These are phyloP conservation scores for Erpobdella octoculata DNA, from an alignment of 2,888 invertebrate species.

Conservation along the genomic window DNA sequence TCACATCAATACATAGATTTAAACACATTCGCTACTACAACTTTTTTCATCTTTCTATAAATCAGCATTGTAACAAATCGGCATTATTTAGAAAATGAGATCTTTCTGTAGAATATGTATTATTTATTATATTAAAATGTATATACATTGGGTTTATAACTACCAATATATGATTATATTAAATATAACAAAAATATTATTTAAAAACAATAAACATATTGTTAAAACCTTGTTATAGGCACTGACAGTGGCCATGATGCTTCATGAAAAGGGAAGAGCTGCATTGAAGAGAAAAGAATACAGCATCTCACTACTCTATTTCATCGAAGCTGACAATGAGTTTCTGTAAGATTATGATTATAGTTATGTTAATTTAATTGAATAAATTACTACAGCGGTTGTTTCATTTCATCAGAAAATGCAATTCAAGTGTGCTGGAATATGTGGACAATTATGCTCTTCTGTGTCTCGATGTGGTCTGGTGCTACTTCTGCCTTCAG, in stretches of 20 bases:
- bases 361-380: neutral
- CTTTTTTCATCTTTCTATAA: too few species aligned
- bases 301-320: slow-evolving; percentile 64
- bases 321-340: slow-evolving; percentile 69
- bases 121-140: neutral
- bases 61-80: too few species aligned
- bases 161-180: neutral
- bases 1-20: too few species aligned
- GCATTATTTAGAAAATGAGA: too few species aligned
- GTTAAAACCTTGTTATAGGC: slow-evolving; percentile 56
- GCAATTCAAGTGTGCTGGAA: slow-evolving; percentile 62
- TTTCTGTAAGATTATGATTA: slow-evolving; percentile 40
- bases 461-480: slow-evolving; percentile 75
- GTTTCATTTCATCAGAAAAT: slow-evolving; percentile 44
- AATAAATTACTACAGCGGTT: neutral
- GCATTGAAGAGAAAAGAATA: slow-evolving; percentile 63
- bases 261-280: slow-evolving; percentile 70
- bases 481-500: slow-evolving; percentile 74
- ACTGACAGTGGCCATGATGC: slow-evolving; percentile 67
- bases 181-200: neutral
- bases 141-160: neutral
- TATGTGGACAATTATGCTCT: slow-evolving; percentile 75
- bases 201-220: neutral
- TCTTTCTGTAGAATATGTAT: too few species aligned
- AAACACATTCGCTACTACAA: too few species aligned